These are phyloP conservation scores for Kryptolebias ocellatus DNA, from an alignment of 2,797 vertebrate species.

Conservation along the genomic window DNA sequence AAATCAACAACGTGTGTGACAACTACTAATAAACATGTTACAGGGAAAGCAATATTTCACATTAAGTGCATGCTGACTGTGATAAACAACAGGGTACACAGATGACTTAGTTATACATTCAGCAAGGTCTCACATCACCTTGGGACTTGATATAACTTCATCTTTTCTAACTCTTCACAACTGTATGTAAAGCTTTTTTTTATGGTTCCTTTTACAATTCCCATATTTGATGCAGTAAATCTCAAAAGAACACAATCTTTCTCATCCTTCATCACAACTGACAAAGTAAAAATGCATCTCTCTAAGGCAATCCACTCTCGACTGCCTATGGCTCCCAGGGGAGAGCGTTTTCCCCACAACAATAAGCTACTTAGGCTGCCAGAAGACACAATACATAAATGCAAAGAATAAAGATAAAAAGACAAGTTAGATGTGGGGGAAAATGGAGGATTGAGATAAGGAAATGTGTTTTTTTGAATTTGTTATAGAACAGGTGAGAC, in stretches of 20 bases:
- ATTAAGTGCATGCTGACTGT: slow-evolving; percentile 34
- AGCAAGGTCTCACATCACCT: slow-evolving; percentile 41
- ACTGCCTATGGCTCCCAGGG: slow-evolving; percentile 65
- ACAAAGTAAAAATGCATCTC: slow-evolving; percentile 68
- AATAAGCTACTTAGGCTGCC: slow-evolving; percentile 76
- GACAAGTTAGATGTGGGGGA: slow-evolving; percentile 48
- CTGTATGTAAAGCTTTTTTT: slow-evolving; percentile 33
- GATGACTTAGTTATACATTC: slow-evolving; percentile 32
- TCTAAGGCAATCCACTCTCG: slow-evolving; percentile 65
- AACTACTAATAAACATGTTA: slow-evolving; percentile 16
- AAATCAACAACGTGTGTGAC: slow-evolving; percentile 7
- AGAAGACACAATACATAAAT: slow-evolving; percentile 66
- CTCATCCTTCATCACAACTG: slow-evolving; percentile 63
- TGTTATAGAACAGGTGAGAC: slow-evolving; percentile 47
- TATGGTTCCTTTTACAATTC: slow-evolving; percentile 44
- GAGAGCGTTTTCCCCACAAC: slow-evolving; percentile 64
- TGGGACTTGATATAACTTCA: slow-evolving; percentile 39
- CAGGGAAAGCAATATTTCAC: slow-evolving; percentile 43
- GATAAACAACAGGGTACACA: slow-evolving; percentile 44
- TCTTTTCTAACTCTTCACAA: slow-evolving; percentile 40
- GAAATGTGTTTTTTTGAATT: slow-evolving; percentile 45
- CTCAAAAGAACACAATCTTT: slow-evolving; percentile 58
- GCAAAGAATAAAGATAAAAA: slow-evolving; percentile 68
- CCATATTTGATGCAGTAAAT: slow-evolving; percentile 56
- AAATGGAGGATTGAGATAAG: slow-evolving; percentile 29